Base-by-base conservation (phyloP, 92 coral and sea anemone genomes). In the Bergia sp. region DNA sequence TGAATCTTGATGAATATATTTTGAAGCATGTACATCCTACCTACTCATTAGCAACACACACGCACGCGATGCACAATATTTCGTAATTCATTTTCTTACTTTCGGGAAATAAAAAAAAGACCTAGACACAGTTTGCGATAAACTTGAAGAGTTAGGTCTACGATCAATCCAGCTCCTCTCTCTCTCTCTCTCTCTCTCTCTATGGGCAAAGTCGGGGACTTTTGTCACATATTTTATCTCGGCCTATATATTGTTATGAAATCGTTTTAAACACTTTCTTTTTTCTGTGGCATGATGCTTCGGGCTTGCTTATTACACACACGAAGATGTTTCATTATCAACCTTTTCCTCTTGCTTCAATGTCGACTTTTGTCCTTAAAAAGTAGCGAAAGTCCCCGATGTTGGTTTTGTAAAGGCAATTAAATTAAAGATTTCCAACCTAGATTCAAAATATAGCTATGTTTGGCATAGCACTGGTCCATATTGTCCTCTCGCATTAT, bases 1-100 rank as follows among this genome's bases (percentile, higher is more conserved):
- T 75, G 79, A 75, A 75, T 75, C 79, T 75, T 75, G 79, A 75
- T 75, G 79, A 75, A 75, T 75, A 75, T 37, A 75, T 40, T 75
- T 75, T 74, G 78, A 74, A 74, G 78, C 78, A 74, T 8, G 78
- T 74, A 74, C 45, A 74, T 74, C 69, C 69, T 61, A 61, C 69
- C 69, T 61, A 61, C 69, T 61, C 69, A 61, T 61, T 61, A 61
- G 69, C 69, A 61, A 61, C 69, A 61, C 69, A 61, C 69, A 61
- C 69, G 69, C 69, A 61, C 69, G 69, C 69, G 69, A 61, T 61
- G 69, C 69, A 61, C 69, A 61, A 61, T 61, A 61, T 61, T 61
- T 61, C 69, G 69, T 61, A 61, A 61, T 61, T 61, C 69, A 61
- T 61, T 61, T 61, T 61, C 69, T 61, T 61, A 61, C 69, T 61